phyloP scores from a whole-genome alignment of 2,797 vertebrate genomes.

The Eulemur coronatus region DNA sequence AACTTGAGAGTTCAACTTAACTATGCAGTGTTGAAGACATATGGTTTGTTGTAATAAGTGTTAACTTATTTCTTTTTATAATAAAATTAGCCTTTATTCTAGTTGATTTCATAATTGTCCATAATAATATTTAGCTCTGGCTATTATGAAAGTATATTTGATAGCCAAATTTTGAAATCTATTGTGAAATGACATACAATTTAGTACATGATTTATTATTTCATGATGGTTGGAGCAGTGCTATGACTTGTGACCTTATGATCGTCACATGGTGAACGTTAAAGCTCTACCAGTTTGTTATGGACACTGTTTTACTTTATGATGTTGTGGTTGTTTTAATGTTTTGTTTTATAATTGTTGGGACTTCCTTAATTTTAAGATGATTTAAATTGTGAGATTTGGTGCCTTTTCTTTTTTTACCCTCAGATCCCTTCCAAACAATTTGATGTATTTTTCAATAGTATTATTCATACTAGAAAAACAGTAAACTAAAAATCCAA shows the following conservation, averaged over 20 bases:
- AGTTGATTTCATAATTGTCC: conserved; percentile 68
- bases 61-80: conserved; percentile 39
- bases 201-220: conserved; percentile 62
- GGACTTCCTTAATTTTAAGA: conserved; percentile 39
- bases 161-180: conserved; percentile 72
- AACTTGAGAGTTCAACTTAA: conserved; percentile 1
- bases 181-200: conserved; percentile 66
- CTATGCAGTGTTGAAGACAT: background rate
- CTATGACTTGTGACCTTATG: conserved; percentile 56
- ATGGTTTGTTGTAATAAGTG: background rate
- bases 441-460: background rate
- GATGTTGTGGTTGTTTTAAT: conserved; percentile 31
- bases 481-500: background rate
- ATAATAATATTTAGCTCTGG: conserved; percentile 54
- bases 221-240: conserved; percentile 38
- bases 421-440: background rate
- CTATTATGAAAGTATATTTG: conserved; percentile 73
- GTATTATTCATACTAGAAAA: background rate
- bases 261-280: conserved; percentile 46
- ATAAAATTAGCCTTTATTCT: conserved; percentile 70
- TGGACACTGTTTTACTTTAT: background rate
- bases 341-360: conserved; percentile 41
- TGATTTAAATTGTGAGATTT: background rate
- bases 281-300: background rate
- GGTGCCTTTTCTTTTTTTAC: background rate